A percentile compares a stretch with the other conserved stretches of the same genome.
Conservation (phyloP, 2,113 vertebrate genomes). For the Aepyceros melampus region DNA sequence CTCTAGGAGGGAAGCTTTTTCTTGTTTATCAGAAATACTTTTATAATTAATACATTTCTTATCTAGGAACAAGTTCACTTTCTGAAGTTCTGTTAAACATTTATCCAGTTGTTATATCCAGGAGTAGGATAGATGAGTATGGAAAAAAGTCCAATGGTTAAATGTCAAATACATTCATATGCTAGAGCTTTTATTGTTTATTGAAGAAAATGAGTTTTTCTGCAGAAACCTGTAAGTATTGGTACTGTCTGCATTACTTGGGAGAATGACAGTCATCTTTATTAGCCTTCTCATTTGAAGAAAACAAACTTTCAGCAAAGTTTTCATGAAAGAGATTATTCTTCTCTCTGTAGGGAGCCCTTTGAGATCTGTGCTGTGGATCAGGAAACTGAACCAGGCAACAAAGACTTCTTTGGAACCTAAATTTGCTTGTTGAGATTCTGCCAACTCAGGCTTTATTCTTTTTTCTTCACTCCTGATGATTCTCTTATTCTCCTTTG, state of each 20-base stretch:
- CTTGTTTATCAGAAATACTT: slow-evolving; percentile 11
- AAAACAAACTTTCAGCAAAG: slow-evolving; percentile 45
- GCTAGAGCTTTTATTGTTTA: not conserved
- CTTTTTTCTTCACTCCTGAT: not conserved
- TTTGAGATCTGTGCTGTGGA: not conserved
- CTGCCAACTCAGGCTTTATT: slow-evolving; percentile 24
- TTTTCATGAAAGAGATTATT: slow-evolving; percentile 34
- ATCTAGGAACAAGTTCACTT: not conserved
- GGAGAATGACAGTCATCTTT: not conserved
- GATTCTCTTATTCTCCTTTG: slow-evolving; percentile 1
- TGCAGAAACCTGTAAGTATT: not conserved
- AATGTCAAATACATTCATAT: not conserved
- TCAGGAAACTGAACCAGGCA: slow-evolving; percentile 4
- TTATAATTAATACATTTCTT: not conserved
- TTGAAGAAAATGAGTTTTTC: not conserved
- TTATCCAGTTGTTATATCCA: not conserved
- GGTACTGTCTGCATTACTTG: not conserved
- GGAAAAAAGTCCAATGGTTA: not conserved
- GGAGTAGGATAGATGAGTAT: not conserved
- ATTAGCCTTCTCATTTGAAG: slow-evolving; percentile 39
- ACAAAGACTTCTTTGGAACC: not conserved
- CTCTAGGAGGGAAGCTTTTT: not conserved
- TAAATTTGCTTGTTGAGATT: slow-evolving; percentile 6
- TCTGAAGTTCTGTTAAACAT: slow-evolving; percentile 29
- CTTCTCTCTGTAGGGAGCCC: not conserved